Evolutionary conservation across 2,888 invertebrate species (phyloP).

Genomic region (Toxonevra muliebris): DNA sequence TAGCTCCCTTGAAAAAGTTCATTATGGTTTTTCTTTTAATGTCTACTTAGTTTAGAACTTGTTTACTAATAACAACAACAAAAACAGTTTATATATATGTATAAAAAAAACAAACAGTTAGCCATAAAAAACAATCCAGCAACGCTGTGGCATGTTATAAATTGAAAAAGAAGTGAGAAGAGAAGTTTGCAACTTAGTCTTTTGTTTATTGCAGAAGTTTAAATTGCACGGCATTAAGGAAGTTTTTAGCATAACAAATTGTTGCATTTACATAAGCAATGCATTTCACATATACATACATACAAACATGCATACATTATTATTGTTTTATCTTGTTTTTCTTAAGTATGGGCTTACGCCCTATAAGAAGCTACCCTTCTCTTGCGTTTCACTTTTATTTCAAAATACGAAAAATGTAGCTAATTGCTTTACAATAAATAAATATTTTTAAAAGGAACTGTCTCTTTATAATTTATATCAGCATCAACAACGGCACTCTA

Average conservation of each 20-base stretch:
- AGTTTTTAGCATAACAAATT: neutral
- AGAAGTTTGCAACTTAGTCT: constrained; percentile 13
- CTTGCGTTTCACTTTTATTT: constrained; percentile 9
- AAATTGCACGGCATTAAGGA: neutral
- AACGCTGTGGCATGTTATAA: too few relatives aligned
- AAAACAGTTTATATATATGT: too few relatives aligned
- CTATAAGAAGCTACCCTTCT: neutral
- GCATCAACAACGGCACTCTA: too few relatives aligned
- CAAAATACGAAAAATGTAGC: constrained; percentile 13
- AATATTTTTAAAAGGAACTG: neutral
- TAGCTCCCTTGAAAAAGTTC: neutral
- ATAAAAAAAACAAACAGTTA: neutral
- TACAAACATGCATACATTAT: too few relatives aligned
- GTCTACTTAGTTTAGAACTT: neutral
- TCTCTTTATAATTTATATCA: too few relatives aligned
- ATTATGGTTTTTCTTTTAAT: neutral
- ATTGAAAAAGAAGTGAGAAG: neutral
- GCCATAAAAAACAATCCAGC: too few relatives aligned
- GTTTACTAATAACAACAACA: neutral
- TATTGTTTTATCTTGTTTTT: too few relatives aligned
- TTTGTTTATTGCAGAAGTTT: neutral
- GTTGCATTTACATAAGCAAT: too few relatives aligned
- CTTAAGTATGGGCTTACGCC: too few relatives aligned
- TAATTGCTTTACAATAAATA: constrained; percentile 27
- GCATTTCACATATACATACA: too few relatives aligned